These are phyloP conservation scores for Corynorhinus townsendii DNA, from an alignment of 2,113 vertebrate species.

Conservation along the genomic window DNA sequence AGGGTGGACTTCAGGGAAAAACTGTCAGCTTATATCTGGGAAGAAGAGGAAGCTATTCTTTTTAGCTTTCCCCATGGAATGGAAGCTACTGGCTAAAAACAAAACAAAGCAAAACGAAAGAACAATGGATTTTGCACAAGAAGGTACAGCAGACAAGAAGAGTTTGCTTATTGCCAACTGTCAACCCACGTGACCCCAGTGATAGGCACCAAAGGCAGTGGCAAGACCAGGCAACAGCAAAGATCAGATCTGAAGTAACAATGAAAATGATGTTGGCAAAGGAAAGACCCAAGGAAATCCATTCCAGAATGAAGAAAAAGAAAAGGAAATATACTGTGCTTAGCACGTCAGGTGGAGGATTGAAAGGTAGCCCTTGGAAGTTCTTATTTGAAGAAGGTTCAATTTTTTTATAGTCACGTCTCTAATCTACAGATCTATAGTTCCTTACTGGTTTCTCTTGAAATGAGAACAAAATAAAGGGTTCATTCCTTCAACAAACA, in stretches of 20 bases:
- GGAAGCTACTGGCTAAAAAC: slow-evolving; percentile 46
- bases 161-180: slow-evolving; percentile 63
- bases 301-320: slow-evolving; percentile 37
- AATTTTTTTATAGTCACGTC: neutral
- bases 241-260: slow-evolving; percentile 60
- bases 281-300: slow-evolving; percentile 44
- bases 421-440: neutral
- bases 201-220: slow-evolving; percentile 65
- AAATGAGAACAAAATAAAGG: slow-evolving; percentile 21
- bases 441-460: neutral
- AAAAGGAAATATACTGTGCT: slow-evolving; percentile 56
- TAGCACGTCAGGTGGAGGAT: slow-evolving; percentile 52
- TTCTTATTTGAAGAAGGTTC: slow-evolving; percentile 5
- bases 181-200: slow-evolving; percentile 56
- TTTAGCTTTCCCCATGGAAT: slow-evolving; percentile 4
- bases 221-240: slow-evolving; percentile 55
- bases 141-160: slow-evolving; percentile 34
- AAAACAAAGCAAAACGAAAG: neutral
- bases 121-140: slow-evolving; percentile 53
- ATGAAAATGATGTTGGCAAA: slow-evolving; percentile 63
- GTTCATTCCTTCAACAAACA: neutral
- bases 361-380: slow-evolving; percentile 29
- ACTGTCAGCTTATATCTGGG: slow-evolving; percentile 24
- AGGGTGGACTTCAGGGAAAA: neutral
- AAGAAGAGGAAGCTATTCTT: neutral